These are phyloP conservation scores for Andricus curvator DNA, from an alignment of 2,888 invertebrate species.

Conservation along the genomic window DNA sequence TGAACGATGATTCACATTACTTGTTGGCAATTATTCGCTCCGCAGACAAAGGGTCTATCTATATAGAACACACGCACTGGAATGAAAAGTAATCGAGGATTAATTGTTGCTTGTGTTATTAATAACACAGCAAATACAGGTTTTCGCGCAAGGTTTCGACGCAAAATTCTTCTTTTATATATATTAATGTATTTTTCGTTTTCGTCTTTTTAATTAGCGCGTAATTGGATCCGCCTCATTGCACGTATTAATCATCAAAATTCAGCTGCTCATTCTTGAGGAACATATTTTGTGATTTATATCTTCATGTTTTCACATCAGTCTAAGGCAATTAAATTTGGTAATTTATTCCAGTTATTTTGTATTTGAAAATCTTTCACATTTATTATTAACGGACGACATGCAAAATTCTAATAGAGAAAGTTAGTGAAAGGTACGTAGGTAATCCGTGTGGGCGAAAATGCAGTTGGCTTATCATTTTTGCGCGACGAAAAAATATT, in stretches of 20 bases:
- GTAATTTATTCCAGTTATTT: not conserved
- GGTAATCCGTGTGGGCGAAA: conserved; percentile 63
- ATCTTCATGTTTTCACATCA: not conserved
- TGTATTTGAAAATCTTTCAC: not conserved
- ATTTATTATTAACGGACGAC: conserved; percentile 45
- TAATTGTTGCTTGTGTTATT: not conserved
- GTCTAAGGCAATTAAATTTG: not conserved
- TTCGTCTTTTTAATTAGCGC: not conserved
- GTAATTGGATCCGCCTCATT: not conserved
- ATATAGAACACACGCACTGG: not conserved
- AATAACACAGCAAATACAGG: not conserved
- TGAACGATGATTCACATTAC: not conserved
- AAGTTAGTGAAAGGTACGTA: conserved; percentile 69
- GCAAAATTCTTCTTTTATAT: not conserved
- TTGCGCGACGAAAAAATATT: not conserved
- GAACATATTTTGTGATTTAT: not conserved
- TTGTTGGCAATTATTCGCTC: not conserved
- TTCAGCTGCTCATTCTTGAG: not conserved
- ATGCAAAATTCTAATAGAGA: conserved; percentile 65
- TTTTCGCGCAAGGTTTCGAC: not conserved
- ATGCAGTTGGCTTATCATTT: conserved; percentile 59
- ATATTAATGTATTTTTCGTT: not conserved
- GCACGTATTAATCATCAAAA: not conserved
- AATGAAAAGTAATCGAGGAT: not conserved
- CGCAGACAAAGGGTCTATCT: not conserved